Evolutionary conservation across 2,113 vertebrate genomes (phyloP).

Genomic region (Boleophthalmus pectinirostris): DNA sequence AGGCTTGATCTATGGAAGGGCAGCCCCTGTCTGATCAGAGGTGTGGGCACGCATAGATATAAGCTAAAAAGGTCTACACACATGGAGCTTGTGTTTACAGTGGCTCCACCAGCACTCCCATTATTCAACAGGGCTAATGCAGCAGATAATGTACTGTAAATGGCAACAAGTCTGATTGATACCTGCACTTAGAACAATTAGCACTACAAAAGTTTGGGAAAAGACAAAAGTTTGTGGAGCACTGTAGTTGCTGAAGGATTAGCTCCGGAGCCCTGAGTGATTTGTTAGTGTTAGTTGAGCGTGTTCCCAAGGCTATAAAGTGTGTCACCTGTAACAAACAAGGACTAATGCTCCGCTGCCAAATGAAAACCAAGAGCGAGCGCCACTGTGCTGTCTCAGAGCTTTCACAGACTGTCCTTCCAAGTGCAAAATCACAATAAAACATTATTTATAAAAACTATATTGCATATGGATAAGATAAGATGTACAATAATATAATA

Average conservation of each 20-base stretch:
- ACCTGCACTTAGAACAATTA: conserved; percentile 77
- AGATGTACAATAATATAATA: neutral
- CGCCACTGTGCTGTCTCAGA: conserved; percentile 50
- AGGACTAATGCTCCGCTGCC: conserved; percentile 66
- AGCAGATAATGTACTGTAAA: conserved; percentile 79
- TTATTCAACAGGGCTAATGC: conserved; percentile 75
- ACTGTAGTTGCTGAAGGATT: conserved; percentile 40
- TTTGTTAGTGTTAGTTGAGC: conserved; percentile 73
- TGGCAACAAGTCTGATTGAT: conserved; percentile 76
- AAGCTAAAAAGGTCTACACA: conserved; percentile 50
- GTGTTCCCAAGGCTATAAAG: conserved; percentile 67
- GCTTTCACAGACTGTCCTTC: conserved; percentile 26
- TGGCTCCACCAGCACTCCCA: conserved; percentile 62
- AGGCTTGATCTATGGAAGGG: conserved; percentile 65
- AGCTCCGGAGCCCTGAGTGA: conserved; percentile 51
- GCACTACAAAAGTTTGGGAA: conserved; percentile 67
- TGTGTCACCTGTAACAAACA: conserved; percentile 68
- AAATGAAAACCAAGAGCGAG: conserved; percentile 66
- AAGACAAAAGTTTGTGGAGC: conserved; percentile 65
- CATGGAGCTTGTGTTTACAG: conserved; percentile 58
- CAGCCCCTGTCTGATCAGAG: conserved; percentile 47
- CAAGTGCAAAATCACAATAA: conserved; percentile 17
- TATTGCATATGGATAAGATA: neutral
- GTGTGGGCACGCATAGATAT: conserved; percentile 42
- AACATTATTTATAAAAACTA: conserved; percentile 14